phyloP scores from a whole-genome alignment of 2,888 invertebrate genomes.

The Lasioglossum villosulum region DNA sequence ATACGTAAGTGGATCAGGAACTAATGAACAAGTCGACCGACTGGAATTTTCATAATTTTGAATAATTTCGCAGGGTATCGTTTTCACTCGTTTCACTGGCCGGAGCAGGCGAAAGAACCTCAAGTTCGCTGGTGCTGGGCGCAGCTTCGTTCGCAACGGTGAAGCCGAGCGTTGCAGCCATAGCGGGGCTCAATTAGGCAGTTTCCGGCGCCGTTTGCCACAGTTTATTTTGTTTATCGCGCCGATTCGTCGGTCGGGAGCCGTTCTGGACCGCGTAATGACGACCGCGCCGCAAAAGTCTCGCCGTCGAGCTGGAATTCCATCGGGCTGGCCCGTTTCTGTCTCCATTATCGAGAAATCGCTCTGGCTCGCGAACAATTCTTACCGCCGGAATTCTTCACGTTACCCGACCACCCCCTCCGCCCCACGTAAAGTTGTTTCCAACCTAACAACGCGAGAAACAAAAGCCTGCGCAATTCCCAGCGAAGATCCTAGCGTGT shows the following conservation, averaged over 20 bases:
- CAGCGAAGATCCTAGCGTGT: background rate
- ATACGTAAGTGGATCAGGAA: background rate
- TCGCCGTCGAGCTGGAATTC: conserved; percentile 17
- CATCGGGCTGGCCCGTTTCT: conserved; percentile 10
- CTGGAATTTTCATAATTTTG: conserved; percentile 4
- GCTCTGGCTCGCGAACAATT: conserved; percentile 3
- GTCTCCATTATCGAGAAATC: conserved; percentile 22
- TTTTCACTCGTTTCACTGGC: background rate
- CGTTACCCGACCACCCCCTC: background rate
- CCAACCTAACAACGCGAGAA: background rate
- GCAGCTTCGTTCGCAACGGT: background rate
- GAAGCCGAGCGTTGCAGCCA: background rate
- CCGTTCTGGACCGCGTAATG: conserved; percentile 15
- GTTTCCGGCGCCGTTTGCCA: background rate
- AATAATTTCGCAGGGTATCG: background rate
- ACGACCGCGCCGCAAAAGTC: conserved; percentile 24
- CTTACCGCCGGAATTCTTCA: background rate
- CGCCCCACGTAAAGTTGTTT: background rate
- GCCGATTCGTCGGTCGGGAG: background rate
- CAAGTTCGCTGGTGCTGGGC: background rate
- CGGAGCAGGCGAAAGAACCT: background rate
- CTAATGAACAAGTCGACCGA: background rate
- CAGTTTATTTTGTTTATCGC: conserved; percentile 25
- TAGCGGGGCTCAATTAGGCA: conserved; percentile 23
- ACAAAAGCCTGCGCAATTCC: background rate